Base-by-base conservation (phyloP, 2,888 invertebrate species). In the Xestia rhomboidea region DNA sequence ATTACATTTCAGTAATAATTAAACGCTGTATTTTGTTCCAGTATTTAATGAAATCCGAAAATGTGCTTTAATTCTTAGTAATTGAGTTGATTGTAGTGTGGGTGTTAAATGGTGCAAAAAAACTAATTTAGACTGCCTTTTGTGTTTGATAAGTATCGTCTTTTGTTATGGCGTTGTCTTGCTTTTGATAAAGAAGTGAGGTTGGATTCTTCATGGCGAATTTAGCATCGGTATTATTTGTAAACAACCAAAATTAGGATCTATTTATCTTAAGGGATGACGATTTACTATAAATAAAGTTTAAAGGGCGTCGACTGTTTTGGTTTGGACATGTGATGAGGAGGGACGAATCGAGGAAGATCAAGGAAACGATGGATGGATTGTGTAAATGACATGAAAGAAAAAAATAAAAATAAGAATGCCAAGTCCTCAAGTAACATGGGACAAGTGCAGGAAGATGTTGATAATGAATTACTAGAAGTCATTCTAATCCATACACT, bases 1-100 rank as follows among this genome's bases (percentile, higher is more conserved):
- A 94, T 95, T 95, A 90, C 91, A 90, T 93, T 92, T 93, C 88
- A 90, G 91, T 90, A 89, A 88, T 89, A 92, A 94, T 94, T 94
- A 93, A 89, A 89, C 90, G 91, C 74, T 81, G 77, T 80, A 89
- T 89, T 79, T 76, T 84, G 84, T 83, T 81, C 82, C 72, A 76
- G 69, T 60, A 18, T 34, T 69, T 30, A 27, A 13, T 1, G 1
- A 51, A 63, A 44, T 62, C 38, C 24, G 38, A 87, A 77, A 82
- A 41, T 79, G 46, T 21, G 64, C 76, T 75, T 73, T 85, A 77
- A 38, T 3, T 13, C 54, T 21, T 41, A 10, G 34, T 6, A 0
- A 54, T 78, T 73, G 38, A 68, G 85, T 79, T 76, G 49, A 66
- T 76, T 81, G 3, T 85, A 30, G 79, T 51, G 38, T 68, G 63